These are phyloP conservation scores for Opisthocomus hoazin DNA, from an alignment of 2,113 vertebrate species.

Conservation along the genomic window DNA sequence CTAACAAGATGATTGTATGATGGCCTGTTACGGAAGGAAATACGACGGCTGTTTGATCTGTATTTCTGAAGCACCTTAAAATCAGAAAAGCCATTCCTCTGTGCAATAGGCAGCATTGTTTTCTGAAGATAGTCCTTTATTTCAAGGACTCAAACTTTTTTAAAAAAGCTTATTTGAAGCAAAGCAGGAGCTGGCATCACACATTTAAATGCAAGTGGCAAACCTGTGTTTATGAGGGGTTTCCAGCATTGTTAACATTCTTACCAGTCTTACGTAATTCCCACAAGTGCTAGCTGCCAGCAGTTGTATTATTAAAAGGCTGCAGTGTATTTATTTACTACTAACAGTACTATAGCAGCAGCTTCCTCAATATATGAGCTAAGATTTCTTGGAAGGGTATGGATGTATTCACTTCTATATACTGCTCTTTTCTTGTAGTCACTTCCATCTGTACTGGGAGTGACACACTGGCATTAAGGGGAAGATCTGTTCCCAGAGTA, in stretches of 20 bases:
- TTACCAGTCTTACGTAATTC: background rate
- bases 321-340: background rate
- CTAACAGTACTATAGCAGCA: background rate
- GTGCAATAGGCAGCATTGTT: background rate
- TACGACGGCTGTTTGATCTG: background rate
- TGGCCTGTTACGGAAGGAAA: background rate
- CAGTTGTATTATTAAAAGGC: background rate
- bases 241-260: background rate
- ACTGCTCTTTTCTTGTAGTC: background rate
- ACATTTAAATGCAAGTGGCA: background rate
- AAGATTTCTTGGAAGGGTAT: background rate
- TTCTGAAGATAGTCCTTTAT: background rate
- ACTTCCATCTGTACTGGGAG: background rate
- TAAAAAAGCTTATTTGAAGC: background rate
- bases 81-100: constrained; percentile 34
- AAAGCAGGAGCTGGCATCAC: background rate
- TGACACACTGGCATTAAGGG: background rate
- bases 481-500: background rate
- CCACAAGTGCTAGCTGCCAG: background rate
- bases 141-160: background rate
- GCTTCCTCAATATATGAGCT: background rate
- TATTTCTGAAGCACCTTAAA: background rate
- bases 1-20: background rate
- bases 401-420: background rate
- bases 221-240: background rate